phyloP scores from a whole-genome alignment of 2,113 vertebrate species.

The Pogonocichla stellata region DNA sequence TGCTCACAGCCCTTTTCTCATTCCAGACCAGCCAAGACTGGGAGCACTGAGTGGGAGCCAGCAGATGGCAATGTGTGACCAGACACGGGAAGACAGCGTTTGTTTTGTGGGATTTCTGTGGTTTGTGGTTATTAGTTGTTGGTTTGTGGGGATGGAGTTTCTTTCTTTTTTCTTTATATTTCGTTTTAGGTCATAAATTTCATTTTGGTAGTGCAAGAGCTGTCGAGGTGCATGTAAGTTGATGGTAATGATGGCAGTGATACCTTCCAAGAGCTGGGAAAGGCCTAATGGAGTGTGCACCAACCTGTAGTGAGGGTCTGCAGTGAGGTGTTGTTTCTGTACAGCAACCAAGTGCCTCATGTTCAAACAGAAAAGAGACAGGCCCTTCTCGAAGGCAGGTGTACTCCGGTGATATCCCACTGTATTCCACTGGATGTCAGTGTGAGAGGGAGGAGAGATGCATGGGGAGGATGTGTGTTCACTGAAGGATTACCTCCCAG shows the following conservation, averaged over 20 bases:
- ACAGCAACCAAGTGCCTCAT: neutral
- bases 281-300: accelerated
- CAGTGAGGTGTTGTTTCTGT: neutral
- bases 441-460: neutral
- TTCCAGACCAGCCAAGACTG: neutral
- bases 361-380: neutral
- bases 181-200: neutral
- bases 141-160: no score
- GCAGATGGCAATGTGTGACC: constrained; percentile 45
- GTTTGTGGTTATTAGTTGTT: neutral
- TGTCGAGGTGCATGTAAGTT: neutral
- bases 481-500: neutral
- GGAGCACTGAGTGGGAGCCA: neutral
- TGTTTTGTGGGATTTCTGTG: accelerated
- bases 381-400: neutral
- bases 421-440: neutral
- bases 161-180: neutral
- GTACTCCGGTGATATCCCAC: neutral
- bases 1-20: neutral
- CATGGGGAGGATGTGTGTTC: neutral
- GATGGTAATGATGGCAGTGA: no score
- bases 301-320: neutral
- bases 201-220: neutral
- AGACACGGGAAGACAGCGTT: neutral
- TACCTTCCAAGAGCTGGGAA: neutral